Base-by-base conservation (phyloP, 2,888 invertebrate genomes). In the Amblyjoppa proteus region DNA sequence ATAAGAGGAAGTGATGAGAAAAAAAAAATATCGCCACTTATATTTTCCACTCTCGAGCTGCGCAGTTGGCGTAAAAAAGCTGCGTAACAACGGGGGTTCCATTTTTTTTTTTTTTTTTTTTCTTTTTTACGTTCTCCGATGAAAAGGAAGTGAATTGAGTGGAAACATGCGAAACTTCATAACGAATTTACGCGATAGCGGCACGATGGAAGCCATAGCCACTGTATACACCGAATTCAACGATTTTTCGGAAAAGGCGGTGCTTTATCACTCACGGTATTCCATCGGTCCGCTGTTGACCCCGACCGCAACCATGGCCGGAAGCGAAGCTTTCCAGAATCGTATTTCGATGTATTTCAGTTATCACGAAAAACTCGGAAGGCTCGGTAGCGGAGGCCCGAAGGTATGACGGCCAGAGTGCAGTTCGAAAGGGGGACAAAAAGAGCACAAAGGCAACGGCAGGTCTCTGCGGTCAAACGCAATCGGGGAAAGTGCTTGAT, bases 401-500 rank as follows among this genome's bases (percentile, higher is more conserved):
- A 69, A 66, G 56, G 61, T 73, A 66, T 76, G 69, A 64, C 51
- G n/a, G 49, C 28, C 9, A 34, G 45, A 6, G 34, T 45, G 49
- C 28, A 25, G 73, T 45, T 5, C n/a, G 56, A 49, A 68, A 58
- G 58, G 16, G 58, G 58, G 25, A 58, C 25, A 58, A 73, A 66
- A 84, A 76, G 34, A 45, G 53, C 34, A 53, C 45, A 49, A 64
- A 66, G 11, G 28, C 45, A 16, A 51, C 70, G 6, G 68, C 41
- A 58, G 58, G 58, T 28, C 58, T 74, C 70, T 76, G 89, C 87
- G 89, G 87, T 88, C 86, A 73, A 79, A 88, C 74, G 90, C 90
- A 90, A 90, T 90, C 90, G 58, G 89, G 87, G 84, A 89, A 88
- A 90, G 89, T 90, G 90, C 87, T 66, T 78, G 87, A 87, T 85